Conservation (phyloP, 92 coral and sea anemone genomes). For the Bergia sp. region DNA sequence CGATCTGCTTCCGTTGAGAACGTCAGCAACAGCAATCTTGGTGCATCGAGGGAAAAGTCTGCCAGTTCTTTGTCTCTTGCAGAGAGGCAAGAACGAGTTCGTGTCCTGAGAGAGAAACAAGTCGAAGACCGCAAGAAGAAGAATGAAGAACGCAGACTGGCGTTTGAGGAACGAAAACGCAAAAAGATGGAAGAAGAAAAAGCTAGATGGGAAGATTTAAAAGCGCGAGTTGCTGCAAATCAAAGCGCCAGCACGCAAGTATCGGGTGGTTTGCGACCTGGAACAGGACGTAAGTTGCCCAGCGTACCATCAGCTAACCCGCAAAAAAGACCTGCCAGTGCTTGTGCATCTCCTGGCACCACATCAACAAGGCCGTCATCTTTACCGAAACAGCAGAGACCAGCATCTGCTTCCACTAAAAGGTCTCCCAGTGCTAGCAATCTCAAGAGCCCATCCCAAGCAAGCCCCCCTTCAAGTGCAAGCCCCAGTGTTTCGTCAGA, state of each 20-base stretch:
- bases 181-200: conserved; percentile 82
- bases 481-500: conserved; percentile 70
- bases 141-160: conserved; percentile 85
- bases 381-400: conserved; percentile 69
- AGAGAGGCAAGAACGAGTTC: conserved; percentile 76
- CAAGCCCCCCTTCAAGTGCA: conserved; percentile 63
- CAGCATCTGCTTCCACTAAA: conserved; percentile 60
- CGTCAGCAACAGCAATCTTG: conserved; percentile 48
- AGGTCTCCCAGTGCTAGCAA: conserved; percentile 41
- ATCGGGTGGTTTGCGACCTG: conserved; percentile 56
- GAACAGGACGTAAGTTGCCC: conserved; percentile 91
- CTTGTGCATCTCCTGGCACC: conserved; percentile 53
- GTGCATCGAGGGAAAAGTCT: conserved; percentile 28
- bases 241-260: conserved; percentile 36
- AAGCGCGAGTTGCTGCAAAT: conserved; percentile 65
- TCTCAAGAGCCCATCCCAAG: conserved; percentile 44
- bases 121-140: conserved; percentile 83
- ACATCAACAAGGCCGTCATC: conserved; percentile 63
- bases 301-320: conserved; percentile 66
- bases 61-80: conserved; percentile 56
- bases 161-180: conserved; percentile 90
- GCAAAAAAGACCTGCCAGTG: conserved; percentile 77
- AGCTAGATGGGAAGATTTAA: conserved; percentile 69
- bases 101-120: conserved; percentile 88
- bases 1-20: conserved; percentile 75